phyloP scores from a whole-genome alignment of 2,113 vertebrate species.

The Nasalis larvatus region DNA sequence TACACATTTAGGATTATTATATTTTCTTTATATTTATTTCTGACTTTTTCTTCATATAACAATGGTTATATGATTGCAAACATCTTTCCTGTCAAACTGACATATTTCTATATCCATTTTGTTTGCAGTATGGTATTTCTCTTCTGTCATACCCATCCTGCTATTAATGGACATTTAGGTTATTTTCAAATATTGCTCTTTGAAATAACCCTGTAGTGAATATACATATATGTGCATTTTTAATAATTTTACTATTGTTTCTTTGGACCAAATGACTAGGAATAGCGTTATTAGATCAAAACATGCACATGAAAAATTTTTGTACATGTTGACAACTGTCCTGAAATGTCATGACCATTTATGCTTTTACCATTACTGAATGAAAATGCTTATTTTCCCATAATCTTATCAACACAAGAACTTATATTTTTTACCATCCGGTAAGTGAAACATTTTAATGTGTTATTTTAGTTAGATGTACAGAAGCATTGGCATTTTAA shows the following conservation, averaged over 20 bases:
- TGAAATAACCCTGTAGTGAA: not conserved
- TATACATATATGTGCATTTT: not conserved
- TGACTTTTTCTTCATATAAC: not conserved
- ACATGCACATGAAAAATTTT: not conserved
- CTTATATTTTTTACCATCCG: not conserved
- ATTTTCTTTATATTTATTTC: not conserved
- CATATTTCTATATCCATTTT: not conserved
- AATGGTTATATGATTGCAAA: not conserved
- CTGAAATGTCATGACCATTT: conserved; percentile 1
- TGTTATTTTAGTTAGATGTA: not conserved
- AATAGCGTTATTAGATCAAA: conserved; percentile 18
- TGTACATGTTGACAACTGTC: not conserved
- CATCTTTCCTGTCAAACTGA: not conserved
- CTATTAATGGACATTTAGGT: not conserved
- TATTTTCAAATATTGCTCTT: conserved; percentile 18
- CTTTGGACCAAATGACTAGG: not conserved
- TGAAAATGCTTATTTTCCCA: not conserved
- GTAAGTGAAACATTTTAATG: not conserved
- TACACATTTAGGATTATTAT: not conserved
- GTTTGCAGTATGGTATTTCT: not conserved
- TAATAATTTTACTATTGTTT: not conserved
- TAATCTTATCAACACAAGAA: not conserved
- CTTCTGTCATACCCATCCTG: not conserved
- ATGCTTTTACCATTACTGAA: not conserved
- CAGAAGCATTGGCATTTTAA: not conserved